Evolutionary conservation across 2,113 vertebrate species (phyloP).

Genomic region (Sakesphorus luctuosus): DNA sequence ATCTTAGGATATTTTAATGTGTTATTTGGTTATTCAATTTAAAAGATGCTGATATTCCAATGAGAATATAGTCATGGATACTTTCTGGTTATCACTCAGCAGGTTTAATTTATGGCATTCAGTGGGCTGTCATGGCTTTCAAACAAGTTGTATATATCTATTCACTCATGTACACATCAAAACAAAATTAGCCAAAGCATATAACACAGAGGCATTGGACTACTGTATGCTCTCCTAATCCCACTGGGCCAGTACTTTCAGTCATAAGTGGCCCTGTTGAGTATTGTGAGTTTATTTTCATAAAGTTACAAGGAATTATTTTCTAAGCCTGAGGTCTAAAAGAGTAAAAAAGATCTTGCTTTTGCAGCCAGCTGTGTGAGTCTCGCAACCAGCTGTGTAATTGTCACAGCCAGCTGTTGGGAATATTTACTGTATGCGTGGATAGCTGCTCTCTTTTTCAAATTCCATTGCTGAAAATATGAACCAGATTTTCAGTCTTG

Average conservation of each 20-base stretch:
- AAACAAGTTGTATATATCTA: background rate
- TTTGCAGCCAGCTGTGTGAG: background rate
- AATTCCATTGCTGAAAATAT: background rate
- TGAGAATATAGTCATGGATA: slow-evolving; percentile 3
- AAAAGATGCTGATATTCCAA: slow-evolving; percentile 46
- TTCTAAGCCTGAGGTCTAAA: background rate
- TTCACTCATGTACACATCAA: background rate
- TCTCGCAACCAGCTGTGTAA: background rate
- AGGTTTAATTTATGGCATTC: background rate
- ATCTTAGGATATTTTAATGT: background rate
- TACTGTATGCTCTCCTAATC: background rate
- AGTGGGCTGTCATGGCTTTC: background rate
- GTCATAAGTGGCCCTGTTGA: background rate
- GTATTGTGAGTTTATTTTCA: background rate
- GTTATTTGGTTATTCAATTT: slow-evolving; percentile 18
- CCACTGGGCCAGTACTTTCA: background rate
- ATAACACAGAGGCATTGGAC: background rate
- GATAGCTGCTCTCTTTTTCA: background rate
- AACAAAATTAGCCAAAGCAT: background rate
- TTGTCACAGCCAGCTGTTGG: background rate
- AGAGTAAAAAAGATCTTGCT: background rate
- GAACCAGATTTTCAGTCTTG: background rate
- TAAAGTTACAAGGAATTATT: background rate
- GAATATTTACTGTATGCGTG: background rate
- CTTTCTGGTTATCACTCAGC: slow-evolving; percentile 41